Base-by-base conservation (phyloP, 1,140 invertebrate species). In the Lysiphlebus fabarum region DNA sequence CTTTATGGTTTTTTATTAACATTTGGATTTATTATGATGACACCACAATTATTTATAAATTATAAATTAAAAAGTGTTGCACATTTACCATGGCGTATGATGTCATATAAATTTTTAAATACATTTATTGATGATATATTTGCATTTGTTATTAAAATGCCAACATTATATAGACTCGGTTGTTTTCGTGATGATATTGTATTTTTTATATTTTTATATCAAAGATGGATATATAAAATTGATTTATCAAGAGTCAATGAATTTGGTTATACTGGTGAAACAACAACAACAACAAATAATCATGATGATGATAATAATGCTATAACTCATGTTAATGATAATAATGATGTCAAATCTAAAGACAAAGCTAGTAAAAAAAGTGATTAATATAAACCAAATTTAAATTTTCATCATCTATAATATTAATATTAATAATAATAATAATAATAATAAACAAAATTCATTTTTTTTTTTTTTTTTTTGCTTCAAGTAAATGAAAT, bases 11-110 rank as follows among this genome's bases (percentile, higher is more conserved):
- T 98, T 78, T 81, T 99, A 17, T 80, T 99, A 44, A 99, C 95
- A 6, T 99, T 99, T 80, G 98, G 97, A 56, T 99, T 99, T 72
- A 99, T 99, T 53, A 96, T 98, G 93, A 99, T 99, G 97, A 99
- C 96, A 6, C 96, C 97, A 7, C 96, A 99, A 75, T 77, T 99
- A 47, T 99, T 99, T 72, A 99, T 99, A 61, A 99, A 99, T 78
- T 99, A 99, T 76, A 99, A 99, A 81, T 75, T 99, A 47, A 99
- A 99, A 75, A 99, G 96, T 14, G 96, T 99, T 0, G 97, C 97
- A 8, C 97, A 99, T 83, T 81, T 99, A 61, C 97, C 97, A 4
- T 99, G 97, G 96, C 84, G 97, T 56, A 99, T 99, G 96, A 88
- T 99, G 85, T 96, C 95, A 10, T 99, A 99, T 73, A 99, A 99